A percentile compares a stretch with the other conserved stretches of the same genome.
phyloP scores from a whole-genome alignment of 2,113 vertebrate species.

The Microcebus jonahi region DNA sequence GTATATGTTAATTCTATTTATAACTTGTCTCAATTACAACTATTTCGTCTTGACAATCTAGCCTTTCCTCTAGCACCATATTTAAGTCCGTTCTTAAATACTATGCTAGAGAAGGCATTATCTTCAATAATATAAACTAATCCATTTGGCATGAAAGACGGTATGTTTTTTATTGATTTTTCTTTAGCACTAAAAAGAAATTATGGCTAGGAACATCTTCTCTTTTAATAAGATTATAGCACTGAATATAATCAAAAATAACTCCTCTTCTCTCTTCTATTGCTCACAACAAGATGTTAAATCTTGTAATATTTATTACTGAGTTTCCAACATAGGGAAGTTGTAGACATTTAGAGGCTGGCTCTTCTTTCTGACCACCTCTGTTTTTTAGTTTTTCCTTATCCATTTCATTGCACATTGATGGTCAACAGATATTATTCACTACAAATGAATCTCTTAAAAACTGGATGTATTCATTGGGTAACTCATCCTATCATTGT shows the following conservation, averaged over 20 bases:
- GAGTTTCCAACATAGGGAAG: background rate
- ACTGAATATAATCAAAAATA: background rate
- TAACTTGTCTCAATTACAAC: background rate
- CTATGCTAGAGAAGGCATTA: background rate
- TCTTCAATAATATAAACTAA: slow-evolving; percentile 13
- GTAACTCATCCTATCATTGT: background rate
- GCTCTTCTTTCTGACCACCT: background rate
- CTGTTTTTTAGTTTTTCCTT: background rate
- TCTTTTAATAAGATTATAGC: slow-evolving; percentile 39
- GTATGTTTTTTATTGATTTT: slow-evolving; percentile 63
- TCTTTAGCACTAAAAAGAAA: slow-evolving; percentile 48
- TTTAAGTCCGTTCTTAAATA: background rate
- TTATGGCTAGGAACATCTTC: background rate
- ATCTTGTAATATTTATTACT: background rate
- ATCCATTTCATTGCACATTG: background rate
- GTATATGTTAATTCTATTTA: slow-evolving; percentile 27
- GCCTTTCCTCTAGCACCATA: background rate
- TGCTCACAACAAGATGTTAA: background rate
- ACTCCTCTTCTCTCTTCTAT: background rate
- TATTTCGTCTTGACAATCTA: slow-evolving; percentile 31
- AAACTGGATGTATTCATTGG: background rate
- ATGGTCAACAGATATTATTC: background rate
- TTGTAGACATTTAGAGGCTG: background rate
- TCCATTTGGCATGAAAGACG: background rate
- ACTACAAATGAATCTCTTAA: background rate